These are phyloP conservation scores for Otocyon megalotis DNA, from an alignment of 2,113 vertebrate species.

Conservation along the genomic window DNA sequence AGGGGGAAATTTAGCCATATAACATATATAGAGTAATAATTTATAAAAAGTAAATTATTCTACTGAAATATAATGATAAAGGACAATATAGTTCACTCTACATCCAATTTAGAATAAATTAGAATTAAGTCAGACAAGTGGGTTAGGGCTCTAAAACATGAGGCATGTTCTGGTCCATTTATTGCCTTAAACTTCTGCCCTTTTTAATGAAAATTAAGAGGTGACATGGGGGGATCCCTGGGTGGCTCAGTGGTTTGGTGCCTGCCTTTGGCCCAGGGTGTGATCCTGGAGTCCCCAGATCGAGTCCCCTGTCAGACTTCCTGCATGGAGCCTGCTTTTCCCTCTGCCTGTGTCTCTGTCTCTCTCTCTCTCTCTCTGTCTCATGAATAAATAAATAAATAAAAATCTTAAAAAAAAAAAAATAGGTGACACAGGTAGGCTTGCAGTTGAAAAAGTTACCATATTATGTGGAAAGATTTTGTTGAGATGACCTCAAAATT, in stretches of 20 bases:
- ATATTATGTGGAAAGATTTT: not conserved
- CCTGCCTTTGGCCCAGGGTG: no score
- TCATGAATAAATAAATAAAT: no score
- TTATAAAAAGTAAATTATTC: not conserved
- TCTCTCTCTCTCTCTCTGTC: no score
- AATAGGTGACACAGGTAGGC: not conserved
- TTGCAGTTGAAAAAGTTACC: not conserved
- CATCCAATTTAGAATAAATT: not conserved
- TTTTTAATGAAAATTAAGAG: not conserved
- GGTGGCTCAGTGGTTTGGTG: no score
- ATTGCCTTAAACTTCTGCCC: not conserved
- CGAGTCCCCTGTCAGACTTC: no score
- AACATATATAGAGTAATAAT: not conserved
- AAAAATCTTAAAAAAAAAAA: no score
- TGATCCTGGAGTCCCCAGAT: no score
- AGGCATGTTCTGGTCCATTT: not conserved
- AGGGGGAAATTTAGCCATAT: not conserved
- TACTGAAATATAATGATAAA: slow-evolving; percentile 37
- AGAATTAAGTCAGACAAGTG: slow-evolving; percentile 1
- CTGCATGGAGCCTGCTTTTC: no score
- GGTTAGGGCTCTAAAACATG: not conserved
- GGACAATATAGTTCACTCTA: not conserved
- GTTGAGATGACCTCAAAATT: slow-evolving; percentile 3
- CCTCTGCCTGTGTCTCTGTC: no score
- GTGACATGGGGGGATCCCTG: not conserved